Evolutionary conservation across 2,888 invertebrate genomes (phyloP), one percentile per base, ranked within the genome.

Genomic region (Celastrina argiolus): DNA sequence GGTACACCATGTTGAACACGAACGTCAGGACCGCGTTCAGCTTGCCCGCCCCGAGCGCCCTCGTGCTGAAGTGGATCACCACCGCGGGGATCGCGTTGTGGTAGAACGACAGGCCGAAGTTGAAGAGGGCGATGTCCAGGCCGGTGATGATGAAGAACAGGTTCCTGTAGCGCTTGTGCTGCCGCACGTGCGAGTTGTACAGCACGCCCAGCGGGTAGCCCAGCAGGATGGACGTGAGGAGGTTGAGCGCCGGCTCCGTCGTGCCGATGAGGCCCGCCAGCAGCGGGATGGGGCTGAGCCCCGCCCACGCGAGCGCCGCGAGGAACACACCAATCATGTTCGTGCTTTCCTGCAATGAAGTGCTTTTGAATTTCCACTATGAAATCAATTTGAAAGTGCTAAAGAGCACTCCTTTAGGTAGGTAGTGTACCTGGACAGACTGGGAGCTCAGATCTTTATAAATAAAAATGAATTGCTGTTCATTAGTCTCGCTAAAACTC

Each of bases 1-100:
- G 88, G 78, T 97, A 97, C 0, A 81, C 85, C 94, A 98, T 95
- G 78, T 97, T 97, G 80, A 97, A 96, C 8, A 94, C 72, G 78
- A 98, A 96, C 28, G 96, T 94, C 6, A 95, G 77, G 14, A 92
- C 87, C 1, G 96, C 93, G 70, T 96, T 94, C 0, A 87, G 72
- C 63, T 90, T 84, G 2, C 95, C 94, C 3, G 95, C 94, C 2
- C 95, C 94, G 64, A 95, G 80, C 0, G 94, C 65, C 68, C 87
- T 84, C 16, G 97, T 91, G 18, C 96, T 88, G 2, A 93, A 69
- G 82, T 96, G 97, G 16, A 97, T 95, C 42, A 94, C 91, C 26
- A 94, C 69, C 58, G 96, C 94, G 42, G 97, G 94, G 63, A 94
- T 81, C 0, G 95, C 78, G 66, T 96, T 95, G 84, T 99, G 98